A percentile compares a stretch with the other conserved stretches of the same genome.
Evolutionary conservation across 2,797 vertebrate genomes (phyloP).

Genomic region (Chrosomus eos): DNA sequence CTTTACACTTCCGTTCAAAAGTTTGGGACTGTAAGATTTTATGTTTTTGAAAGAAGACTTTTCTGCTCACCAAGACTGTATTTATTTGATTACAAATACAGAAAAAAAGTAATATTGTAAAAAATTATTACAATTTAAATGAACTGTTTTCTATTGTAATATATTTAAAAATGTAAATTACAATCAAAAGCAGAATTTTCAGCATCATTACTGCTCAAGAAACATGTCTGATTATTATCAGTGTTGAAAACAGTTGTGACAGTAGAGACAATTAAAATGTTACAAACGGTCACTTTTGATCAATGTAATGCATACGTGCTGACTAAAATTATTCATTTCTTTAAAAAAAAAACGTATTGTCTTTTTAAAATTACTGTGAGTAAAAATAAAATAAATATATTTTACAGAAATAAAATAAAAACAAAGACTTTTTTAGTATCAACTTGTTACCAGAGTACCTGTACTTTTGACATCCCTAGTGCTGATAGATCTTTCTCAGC

Average conservation of each 20-base stretch:
- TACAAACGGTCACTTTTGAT: too few relatives aligned
- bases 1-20: not conserved
- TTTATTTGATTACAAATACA: not conserved
- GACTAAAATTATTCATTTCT: not conserved
- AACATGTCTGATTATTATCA: not conserved
- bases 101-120: not conserved
- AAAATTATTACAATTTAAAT: not conserved
- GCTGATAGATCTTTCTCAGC: conserved; percentile 48
- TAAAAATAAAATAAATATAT: not conserved
- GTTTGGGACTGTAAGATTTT: not conserved
- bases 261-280: too few relatives aligned
- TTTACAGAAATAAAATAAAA: not conserved
- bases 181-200: not conserved
- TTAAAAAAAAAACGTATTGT: too few relatives aligned
- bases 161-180: not conserved
- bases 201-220: not conserved
- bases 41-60: not conserved
- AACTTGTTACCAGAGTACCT: not conserved
- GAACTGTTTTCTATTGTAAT: not conserved
- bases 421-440: not conserved
- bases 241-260: not conserved
- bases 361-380: too few relatives aligned
- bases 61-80: not conserved
- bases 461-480: conserved; percentile 29
- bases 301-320: not conserved